phyloP scores from a whole-genome alignment of 2,113 vertebrate genomes.

The Engraulis encrasicolus region DNA sequence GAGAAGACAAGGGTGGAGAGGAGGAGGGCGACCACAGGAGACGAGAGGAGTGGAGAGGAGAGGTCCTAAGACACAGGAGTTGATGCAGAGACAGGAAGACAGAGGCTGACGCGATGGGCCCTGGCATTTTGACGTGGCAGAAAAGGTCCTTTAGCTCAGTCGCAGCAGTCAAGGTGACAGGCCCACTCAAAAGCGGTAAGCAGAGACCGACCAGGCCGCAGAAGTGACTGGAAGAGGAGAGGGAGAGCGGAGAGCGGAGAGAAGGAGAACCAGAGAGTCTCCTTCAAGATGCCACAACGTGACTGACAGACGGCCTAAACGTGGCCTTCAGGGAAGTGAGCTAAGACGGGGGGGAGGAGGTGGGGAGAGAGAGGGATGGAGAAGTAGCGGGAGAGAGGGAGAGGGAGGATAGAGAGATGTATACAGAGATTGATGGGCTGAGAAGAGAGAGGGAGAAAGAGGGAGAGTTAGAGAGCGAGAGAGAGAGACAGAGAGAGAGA shows the following conservation, averaged over 20 bases:
- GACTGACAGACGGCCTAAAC: slow-evolving; percentile 62
- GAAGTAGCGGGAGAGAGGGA: too few species aligned
- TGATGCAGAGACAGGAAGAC: slow-evolving; percentile 34
- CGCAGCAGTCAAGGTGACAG: slow-evolving; percentile 43
- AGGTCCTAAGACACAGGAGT: slow-evolving; percentile 17
- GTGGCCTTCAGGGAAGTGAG: slow-evolving; percentile 46
- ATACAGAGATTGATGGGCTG: too few species aligned
- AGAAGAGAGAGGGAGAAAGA: too few species aligned
- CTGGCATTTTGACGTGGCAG: slow-evolving; percentile 57
- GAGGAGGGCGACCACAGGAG: not conserved
- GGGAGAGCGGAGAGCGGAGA: slow-evolving; percentile 21
- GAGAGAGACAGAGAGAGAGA: too few species aligned
- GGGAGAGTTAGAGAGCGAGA: too few species aligned
- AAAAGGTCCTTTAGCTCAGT: slow-evolving; percentile 58
- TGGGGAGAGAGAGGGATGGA: not conserved
- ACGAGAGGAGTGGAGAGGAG: slow-evolving; percentile 6
- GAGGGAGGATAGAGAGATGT: too few species aligned
- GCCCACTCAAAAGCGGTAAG: slow-evolving; percentile 62
- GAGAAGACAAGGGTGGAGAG: not conserved
- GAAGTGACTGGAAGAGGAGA: slow-evolving; percentile 7
- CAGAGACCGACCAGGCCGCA: slow-evolving; percentile 22
- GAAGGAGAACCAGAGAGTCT: slow-evolving; percentile 31
- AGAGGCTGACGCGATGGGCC: slow-evolving; percentile 53
- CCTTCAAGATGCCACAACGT: slow-evolving; percentile 46
- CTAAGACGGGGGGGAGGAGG: too few species aligned